Conservation (phyloP, 2,797 vertebrate genomes). For the Erithacus rubecula region DNA sequence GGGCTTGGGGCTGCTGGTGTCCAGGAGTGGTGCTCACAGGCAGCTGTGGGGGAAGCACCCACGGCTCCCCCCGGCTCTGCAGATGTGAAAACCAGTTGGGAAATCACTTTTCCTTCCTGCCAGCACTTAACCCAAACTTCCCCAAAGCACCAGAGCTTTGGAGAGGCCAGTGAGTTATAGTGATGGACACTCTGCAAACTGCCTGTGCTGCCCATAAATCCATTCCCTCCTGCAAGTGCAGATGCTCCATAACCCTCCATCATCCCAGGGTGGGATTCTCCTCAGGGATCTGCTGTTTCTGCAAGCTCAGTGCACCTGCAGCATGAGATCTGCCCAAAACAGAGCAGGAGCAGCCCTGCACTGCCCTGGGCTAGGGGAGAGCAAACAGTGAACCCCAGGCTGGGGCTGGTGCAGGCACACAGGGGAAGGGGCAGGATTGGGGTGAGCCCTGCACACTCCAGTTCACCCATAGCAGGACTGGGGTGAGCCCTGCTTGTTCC, state of each 20-base stretch:
- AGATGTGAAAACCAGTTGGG: background rate
- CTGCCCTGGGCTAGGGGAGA: constrained; percentile 31
- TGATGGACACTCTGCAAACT: constrained; percentile 82
- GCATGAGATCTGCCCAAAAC: background rate
- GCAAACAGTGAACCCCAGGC: background rate
- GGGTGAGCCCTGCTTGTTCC: too few relatives aligned
- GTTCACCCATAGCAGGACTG: too few relatives aligned
- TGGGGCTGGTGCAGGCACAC: background rate
- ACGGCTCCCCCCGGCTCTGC: background rate
- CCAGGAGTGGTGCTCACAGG: fast-evolving
- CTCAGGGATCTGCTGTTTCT: constrained; percentile 74
- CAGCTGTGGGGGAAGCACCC: background rate
- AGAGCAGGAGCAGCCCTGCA: background rate
- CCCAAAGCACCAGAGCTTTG: constrained; percentile 59
- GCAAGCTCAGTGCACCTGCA: constrained; percentile 73
- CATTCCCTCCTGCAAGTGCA: constrained; percentile 79
- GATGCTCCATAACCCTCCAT: constrained; percentile 86
- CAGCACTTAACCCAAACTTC: constrained; percentile 34
- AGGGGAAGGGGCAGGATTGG: background rate
- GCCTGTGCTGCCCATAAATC: constrained; percentile 82
- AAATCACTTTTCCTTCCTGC: constrained; percentile 13
- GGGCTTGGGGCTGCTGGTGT: background rate
- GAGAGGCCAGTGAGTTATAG: constrained; percentile 81
- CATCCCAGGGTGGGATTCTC: constrained; percentile 73
- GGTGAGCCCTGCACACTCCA: too few relatives aligned